phyloP scores from a whole-genome alignment of 92 coral and sea anemone species.

The Muricea muricata region DNA sequence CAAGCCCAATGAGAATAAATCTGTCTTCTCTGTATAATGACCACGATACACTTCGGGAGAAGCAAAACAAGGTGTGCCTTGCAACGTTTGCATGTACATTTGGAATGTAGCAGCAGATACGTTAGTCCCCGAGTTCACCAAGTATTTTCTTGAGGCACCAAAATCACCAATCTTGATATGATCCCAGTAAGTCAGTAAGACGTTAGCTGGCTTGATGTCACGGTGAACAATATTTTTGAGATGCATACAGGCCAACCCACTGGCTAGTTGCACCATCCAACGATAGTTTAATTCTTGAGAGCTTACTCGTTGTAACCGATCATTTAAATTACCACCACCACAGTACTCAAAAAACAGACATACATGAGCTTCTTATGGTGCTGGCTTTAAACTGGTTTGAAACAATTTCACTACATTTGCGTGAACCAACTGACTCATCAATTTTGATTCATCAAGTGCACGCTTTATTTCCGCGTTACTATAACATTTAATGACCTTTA shows the following conservation, averaged over 20 bases:
- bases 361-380: conserved; percentile 47
- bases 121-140: background rate
- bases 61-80: background rate
- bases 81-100: background rate
- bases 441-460: conserved; percentile 48
- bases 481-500: conserved; percentile 60
- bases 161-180: conserved; percentile 79
- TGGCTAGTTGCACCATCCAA: background rate
- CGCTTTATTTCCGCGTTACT: conserved; percentile 32
- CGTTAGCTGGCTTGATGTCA: conserved; percentile 79
- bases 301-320: background rate
- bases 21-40: background rate
- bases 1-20: background rate
- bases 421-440: conserved; percentile 57
- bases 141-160: conserved; percentile 70
- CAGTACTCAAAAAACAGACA: conserved; percentile 30
- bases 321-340: background rate
- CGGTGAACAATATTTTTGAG: conserved; percentile 62
- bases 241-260: conserved; percentile 40
- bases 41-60: background rate
- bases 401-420: conserved; percentile 27
- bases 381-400: background rate
- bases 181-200: conserved; percentile 63
- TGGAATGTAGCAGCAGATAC: no score
- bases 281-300: background rate